Conservation (phyloP, 1,140 invertebrate genomes). For the Saccostrea glomerata region DNA sequence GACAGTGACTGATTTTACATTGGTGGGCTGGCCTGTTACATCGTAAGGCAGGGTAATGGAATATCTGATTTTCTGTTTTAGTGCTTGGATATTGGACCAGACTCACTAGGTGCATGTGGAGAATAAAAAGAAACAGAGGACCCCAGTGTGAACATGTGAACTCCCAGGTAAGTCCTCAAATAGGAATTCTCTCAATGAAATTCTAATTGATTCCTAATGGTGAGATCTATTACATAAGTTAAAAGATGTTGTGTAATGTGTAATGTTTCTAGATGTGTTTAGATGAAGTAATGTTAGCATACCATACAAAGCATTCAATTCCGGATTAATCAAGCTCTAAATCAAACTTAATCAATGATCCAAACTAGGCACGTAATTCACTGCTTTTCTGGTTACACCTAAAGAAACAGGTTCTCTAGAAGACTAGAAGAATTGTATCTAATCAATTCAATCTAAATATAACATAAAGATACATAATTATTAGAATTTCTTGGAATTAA, state of each 20-base stretch:
- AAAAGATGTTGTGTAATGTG: too few relatives aligned
- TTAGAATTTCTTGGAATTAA: too few relatives aligned
- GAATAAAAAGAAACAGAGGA: background rate
- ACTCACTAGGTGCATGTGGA: conserved; percentile 19
- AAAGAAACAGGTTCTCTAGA: too few relatives aligned
- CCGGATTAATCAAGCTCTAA: too few relatives aligned
- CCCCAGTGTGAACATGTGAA: background rate
- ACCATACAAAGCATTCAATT: background rate
- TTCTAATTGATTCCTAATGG: too few relatives aligned
- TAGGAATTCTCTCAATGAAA: background rate
- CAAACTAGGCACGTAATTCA: background rate
- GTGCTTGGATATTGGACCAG: conserved; percentile 2
- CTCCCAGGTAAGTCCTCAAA: background rate
- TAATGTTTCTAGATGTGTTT: background rate
- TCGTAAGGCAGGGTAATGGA: conserved; percentile 7
- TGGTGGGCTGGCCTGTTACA: conserved; percentile 21
- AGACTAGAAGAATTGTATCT: too few relatives aligned
- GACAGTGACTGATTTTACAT: background rate
- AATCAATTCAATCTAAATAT: too few relatives aligned
- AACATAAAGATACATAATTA: too few relatives aligned
- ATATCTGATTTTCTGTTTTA: conserved; percentile 32
- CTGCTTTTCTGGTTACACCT: too few relatives aligned
- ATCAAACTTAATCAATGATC: background rate
- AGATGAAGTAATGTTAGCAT: background rate
- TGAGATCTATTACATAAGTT: too few relatives aligned